These are phyloP conservation scores for Melinaea marsaeus DNA, from an alignment of 2,888 invertebrate species.

Conservation along the genomic window DNA sequence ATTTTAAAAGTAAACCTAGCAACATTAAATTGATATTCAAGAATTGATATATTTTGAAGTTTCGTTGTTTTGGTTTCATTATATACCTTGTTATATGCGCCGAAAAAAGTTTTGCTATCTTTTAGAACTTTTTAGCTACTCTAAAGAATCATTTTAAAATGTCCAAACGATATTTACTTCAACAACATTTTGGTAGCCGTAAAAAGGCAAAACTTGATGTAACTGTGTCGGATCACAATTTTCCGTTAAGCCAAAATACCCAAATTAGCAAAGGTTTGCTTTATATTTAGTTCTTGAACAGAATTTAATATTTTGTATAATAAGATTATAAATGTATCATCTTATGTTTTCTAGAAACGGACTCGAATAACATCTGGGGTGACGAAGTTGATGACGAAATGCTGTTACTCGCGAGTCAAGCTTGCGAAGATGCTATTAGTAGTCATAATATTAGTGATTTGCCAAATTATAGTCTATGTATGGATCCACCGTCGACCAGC, in stretches of 20 bases:
- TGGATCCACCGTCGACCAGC: constrained; percentile 62
- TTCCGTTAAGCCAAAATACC: constrained; percentile 66
- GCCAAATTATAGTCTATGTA: constrained; percentile 61
- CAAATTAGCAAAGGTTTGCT: constrained; percentile 47
- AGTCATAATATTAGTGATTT: constrained; percentile 40
- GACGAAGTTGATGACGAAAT: constrained; percentile 73
- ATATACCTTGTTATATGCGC: too few species aligned
- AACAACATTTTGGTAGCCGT: constrained; percentile 57
- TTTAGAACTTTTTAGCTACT: constrained; percentile 11
- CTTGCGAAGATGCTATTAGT: constrained; percentile 61
- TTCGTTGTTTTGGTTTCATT: too few species aligned
- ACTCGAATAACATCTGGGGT: constrained; percentile 57
- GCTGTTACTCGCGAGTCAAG: constrained; percentile 68
- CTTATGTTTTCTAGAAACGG: constrained; percentile 32
- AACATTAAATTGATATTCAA: too few species aligned
- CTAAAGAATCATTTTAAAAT: constrained; percentile 39
- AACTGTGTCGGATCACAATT: constrained; percentile 64
- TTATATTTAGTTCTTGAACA: constrained; percentile 16
- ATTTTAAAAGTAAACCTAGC: too few species aligned
- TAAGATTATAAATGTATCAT: background rate
- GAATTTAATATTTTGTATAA: background rate
- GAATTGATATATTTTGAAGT: too few species aligned
- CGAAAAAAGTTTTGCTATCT: too few species aligned
- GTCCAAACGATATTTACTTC: constrained; percentile 60
- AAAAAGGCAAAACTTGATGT: constrained; percentile 67